Evolutionary conservation across 1,140 invertebrate species (phyloP).

Genomic region (Lutraria rhynchaena): DNA sequence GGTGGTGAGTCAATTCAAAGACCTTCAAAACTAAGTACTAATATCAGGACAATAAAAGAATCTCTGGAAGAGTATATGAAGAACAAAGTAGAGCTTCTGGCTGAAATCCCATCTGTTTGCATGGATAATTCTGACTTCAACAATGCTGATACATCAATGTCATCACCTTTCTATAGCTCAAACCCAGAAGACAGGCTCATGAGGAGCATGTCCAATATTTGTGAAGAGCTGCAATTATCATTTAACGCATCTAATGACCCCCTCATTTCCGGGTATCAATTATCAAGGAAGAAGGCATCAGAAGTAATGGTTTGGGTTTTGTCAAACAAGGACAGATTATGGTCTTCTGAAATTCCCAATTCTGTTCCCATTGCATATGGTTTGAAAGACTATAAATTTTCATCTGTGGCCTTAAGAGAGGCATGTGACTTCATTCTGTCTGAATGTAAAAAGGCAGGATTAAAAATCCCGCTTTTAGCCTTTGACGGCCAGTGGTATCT

Average conservation of each 20-base stretch:
- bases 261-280: constrained; percentile 36
- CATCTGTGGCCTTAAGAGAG: neutral
- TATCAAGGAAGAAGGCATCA: constrained; percentile 27
- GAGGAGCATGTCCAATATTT: neutral
- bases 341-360: neutral
- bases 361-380: constrained; percentile 25
- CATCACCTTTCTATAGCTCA: too few relatives aligned
- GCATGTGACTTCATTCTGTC: constrained; percentile 11
- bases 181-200: too few relatives aligned
- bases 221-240: neutral
- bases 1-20: neutral
- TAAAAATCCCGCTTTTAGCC: constrained; percentile 42
- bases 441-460: constrained; percentile 26
- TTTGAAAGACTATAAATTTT: constrained; percentile 50
- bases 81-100: constrained; percentile 20
- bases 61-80: constrained; percentile 6
- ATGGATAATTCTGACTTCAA: neutral
- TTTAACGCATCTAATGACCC: too few relatives aligned
- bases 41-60: neutral
- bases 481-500: constrained; percentile 60
- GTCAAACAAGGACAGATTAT: constrained; percentile 37
- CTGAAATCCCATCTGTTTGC: neutral
- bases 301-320: constrained; percentile 58
- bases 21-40: neutral
- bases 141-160: neutral